A percentile compares a stretch with the other conserved stretches of the same genome.
Evolutionary conservation across 2,797 vertebrate genomes (phyloP).

Genomic region (Botia kubotai): DNA sequence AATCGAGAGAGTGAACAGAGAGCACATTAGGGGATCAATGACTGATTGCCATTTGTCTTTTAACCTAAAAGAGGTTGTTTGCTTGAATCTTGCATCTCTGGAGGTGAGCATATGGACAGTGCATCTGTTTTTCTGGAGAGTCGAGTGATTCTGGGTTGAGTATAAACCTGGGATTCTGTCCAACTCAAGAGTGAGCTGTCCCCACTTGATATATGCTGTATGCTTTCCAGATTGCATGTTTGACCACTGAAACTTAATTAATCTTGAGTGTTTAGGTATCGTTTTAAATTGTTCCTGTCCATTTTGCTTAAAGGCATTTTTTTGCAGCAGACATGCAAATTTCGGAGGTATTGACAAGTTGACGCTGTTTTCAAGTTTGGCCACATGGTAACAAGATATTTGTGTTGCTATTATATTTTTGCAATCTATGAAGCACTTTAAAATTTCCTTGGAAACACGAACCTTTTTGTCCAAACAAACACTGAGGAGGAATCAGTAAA

Average conservation of each 20-base stretch:
- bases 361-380: not conserved
- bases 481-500: slow-evolving; percentile 35
- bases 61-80: slow-evolving; percentile 81
- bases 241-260: slow-evolving; percentile 39
- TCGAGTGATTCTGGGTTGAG: slow-evolving; percentile 76
- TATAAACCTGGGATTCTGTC: slow-evolving; percentile 79
- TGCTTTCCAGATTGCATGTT: slow-evolving; percentile 46
- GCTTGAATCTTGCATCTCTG: slow-evolving; percentile 79
- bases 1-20: slow-evolving; percentile 67
- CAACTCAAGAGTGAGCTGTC: slow-evolving; percentile 78
- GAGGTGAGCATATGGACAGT: slow-evolving; percentile 81
- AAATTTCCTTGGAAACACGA: not conserved
- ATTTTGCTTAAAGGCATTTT: slow-evolving; percentile 6
- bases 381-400: not conserved
- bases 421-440: not conserved
- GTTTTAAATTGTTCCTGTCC: not conserved
- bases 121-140: slow-evolving; percentile 82
- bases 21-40: slow-evolving; percentile 76
- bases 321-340: slow-evolving; percentile 3
- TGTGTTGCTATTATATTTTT: not conserved
- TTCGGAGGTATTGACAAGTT: not conserved
- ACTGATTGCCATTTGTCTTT: slow-evolving; percentile 77
- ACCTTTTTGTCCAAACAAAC: slow-evolving; percentile 18
- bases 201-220: slow-evolving; percentile 60
- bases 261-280: slow-evolving; percentile 6